Evolutionary conservation across 2,888 invertebrate genomes (phyloP).

Genomic region (Polyommatus icarus): DNA sequence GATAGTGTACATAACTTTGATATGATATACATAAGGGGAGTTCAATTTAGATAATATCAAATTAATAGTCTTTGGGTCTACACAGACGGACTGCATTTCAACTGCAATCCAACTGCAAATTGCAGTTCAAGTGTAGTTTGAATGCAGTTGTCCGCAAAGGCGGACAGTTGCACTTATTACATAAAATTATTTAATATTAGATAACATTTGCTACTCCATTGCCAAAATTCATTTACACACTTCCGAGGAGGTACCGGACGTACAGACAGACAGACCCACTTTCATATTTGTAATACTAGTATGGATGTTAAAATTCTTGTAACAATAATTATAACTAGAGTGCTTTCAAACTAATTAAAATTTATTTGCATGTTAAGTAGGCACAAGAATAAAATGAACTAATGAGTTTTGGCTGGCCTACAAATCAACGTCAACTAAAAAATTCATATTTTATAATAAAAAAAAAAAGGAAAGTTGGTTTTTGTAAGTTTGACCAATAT

Average conservation of each 20-base stretch:
- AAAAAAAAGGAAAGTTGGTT: background rate
- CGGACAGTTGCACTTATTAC: too few species aligned
- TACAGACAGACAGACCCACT: too few species aligned
- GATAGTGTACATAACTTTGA: slow-evolving; percentile 1
- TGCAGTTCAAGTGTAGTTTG: too few species aligned
- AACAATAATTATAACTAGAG: background rate
- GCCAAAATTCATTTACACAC: too few species aligned
- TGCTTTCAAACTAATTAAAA: background rate
- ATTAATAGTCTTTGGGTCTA: background rate
- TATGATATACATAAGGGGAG: background rate
- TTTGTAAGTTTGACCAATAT: background rate
- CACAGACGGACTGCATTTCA: too few species aligned
- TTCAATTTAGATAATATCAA: slow-evolving; percentile 21
- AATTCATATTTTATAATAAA: background rate
- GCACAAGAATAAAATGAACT: background rate
- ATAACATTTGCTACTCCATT: too few species aligned
- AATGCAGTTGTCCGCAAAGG: too few species aligned
- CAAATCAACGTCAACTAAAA: background rate
- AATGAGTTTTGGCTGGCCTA: background rate
- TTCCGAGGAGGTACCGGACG: too few species aligned
- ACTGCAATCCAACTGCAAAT: too few species aligned
- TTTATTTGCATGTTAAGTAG: background rate
- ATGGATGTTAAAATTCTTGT: background rate
- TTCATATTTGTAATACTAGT: too few species aligned
- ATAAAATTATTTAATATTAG: too few species aligned